Evolutionary conservation across 1,140 invertebrate species (phyloP), one percentile per base, ranked within the genome.

Genomic region (Drosophila orena): DNA sequence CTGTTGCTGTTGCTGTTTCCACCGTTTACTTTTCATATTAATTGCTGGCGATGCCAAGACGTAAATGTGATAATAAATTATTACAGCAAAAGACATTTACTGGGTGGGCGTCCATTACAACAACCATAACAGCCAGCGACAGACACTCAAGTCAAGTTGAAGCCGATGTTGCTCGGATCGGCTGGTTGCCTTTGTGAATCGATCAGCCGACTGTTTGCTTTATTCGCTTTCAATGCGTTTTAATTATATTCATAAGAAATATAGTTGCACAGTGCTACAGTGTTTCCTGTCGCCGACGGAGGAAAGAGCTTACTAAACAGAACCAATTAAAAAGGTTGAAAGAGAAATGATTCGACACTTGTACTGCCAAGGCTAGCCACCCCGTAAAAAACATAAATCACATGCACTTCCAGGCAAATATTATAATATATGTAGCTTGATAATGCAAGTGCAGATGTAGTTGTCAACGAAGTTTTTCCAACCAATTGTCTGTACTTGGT

Each of bases 31-130:
- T 77, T 85, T 86, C 59, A 73, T 84, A 88, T 90, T 88, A 88
- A 88, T 88, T 88, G 85, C 84, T 64, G 50, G 38, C 74, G 57
- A 77, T 78, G 73, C 72, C 57, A 61, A 77, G 79, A 66, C 72
- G 77, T 73, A 77, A 89, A 89, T 78, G 79, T 77, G 80, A 84
- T 89, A 89, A 89, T 89, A 89, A 89, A 89, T 89, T 89, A 89
- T 90, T 89, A 84, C 85, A 84, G 72, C 68, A 70, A 79, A 83
- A 75, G 68, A 77, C 77, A 71, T 75, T 79, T 62, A 66, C 60
- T 56, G 49, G 68, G 84, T 89, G 77, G 84, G 84, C 84, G 84
- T 77, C 53, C 69, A 79, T 60, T 83, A 81, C 83, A 81, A 60
- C 47, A 65, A 58, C 58, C 47, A 35, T 27, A 60, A 55, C 34